Conservation (phyloP, 1,140 invertebrate species). For the Batillaria attramentaria region DNA sequence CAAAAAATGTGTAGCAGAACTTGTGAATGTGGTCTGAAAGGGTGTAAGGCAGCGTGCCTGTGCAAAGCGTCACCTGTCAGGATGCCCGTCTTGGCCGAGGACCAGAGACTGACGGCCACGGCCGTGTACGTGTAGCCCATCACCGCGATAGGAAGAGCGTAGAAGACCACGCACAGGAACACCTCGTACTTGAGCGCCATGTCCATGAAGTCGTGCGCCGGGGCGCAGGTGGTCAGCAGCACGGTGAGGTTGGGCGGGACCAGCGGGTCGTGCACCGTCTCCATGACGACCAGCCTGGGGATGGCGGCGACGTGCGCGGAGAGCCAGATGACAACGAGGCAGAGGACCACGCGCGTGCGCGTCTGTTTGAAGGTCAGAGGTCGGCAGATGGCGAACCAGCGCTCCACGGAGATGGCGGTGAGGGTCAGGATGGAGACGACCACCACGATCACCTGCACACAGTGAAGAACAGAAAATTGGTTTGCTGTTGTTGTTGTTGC, state of each 20-base stretch:
- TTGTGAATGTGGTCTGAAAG: no score
- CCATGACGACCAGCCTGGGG: slow-evolving; percentile 42
- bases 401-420: slow-evolving; percentile 90
- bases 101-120: slow-evolving; percentile 87
- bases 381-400: slow-evolving; percentile 93
- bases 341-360: slow-evolving; percentile 81
- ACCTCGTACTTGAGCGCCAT: slow-evolving; percentile 77
- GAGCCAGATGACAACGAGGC: slow-evolving; percentile 82
- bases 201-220: slow-evolving; percentile 9
- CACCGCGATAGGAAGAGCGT: slow-evolving; percentile 82
- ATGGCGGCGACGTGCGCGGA: slow-evolving; percentile 50
- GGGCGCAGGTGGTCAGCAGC: slow-evolving; percentile 47
- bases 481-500: no score
- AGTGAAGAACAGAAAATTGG: slow-evolving; percentile 8
- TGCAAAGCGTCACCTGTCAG: slow-evolving; percentile 40
- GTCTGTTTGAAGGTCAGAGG: slow-evolving; percentile 84
- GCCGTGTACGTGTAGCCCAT: slow-evolving; percentile 89
- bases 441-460: slow-evolving; percentile 85
- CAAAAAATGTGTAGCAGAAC: no score
- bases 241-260: slow-evolving; percentile 46
- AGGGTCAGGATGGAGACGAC: slow-evolving; percentile 90
- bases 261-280: slow-evolving; percentile 31
- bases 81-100: slow-evolving; percentile 77
- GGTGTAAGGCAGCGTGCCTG: no score
- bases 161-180: slow-evolving; percentile 81